A percentile compares a stretch with the other conserved stretches of the same genome.
Conservation (phyloP, 2,888 invertebrate species). For the Stenoptilia bipunctidactyla region DNA sequence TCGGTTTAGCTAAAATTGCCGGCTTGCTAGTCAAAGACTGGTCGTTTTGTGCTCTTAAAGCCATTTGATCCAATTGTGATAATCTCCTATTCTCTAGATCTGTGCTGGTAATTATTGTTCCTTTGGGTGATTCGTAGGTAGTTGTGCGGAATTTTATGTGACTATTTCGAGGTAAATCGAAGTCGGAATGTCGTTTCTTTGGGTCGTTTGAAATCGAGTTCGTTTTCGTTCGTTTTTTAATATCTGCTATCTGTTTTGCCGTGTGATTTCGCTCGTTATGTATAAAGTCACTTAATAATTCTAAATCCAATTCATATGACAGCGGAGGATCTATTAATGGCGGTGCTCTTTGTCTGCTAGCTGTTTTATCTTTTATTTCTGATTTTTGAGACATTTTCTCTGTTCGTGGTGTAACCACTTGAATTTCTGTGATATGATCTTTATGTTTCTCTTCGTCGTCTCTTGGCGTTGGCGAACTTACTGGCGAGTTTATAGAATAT, state of each 20-base stretch:
- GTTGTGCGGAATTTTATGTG: slow-evolving; percentile 75
- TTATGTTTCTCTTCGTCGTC: slow-evolving; percentile 38
- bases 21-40: slow-evolving; percentile 38
- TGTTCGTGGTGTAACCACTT: slow-evolving; percentile 72
- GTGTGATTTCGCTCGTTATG: slow-evolving; percentile 56
- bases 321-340: slow-evolving; percentile 41
- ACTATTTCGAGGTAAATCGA: slow-evolving; percentile 64
- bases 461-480: slow-evolving; percentile 26
- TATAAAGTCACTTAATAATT: slow-evolving; percentile 60
- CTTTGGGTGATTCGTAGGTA: slow-evolving; percentile 72
- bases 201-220: slow-evolving; percentile 40
- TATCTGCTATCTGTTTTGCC: slow-evolving; percentile 47
- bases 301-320: slow-evolving; percentile 55
- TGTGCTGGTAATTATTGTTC: slow-evolving; percentile 66
- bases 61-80: slow-evolving; percentile 66
- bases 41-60: slow-evolving; percentile 35
- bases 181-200: slow-evolving; percentile 66
- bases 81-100: slow-evolving; percentile 67
- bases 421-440: slow-evolving; percentile 81
- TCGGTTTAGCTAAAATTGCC: slow-evolving; percentile 50
- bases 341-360: slow-evolving; percentile 50
- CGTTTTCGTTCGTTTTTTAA: slow-evolving; percentile 47
- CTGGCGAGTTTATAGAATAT: slow-evolving; percentile 51
- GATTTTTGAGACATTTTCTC: slow-evolving; percentile 40
- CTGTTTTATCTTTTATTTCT: slow-evolving; percentile 40